Percentiles rank a stretch among this genome's conserved stretches.
phyloP scores from a whole-genome alignment of 2,113 vertebrate species.

The Ibidorhyncha struthersii region DNA sequence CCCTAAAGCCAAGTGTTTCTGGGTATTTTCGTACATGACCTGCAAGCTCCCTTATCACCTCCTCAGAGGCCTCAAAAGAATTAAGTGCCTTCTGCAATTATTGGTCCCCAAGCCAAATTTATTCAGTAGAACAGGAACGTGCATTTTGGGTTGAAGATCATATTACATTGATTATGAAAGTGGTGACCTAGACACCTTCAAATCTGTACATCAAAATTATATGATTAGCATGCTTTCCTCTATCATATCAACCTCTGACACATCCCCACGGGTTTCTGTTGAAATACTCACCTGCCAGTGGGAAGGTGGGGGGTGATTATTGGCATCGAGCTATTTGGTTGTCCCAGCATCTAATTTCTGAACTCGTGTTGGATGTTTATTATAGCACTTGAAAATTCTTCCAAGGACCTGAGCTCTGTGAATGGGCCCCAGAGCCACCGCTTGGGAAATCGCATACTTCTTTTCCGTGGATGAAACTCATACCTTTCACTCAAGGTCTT shows the following conservation, averaged over 20 bases:
- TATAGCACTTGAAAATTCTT: background rate
- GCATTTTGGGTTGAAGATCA: background rate
- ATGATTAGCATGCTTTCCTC: background rate
- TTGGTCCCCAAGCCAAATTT: background rate
- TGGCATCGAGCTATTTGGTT: background rate
- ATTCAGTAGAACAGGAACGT: background rate
- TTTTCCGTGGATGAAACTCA: background rate
- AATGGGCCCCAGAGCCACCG: background rate
- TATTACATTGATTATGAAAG: background rate
- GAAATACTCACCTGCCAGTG: background rate
- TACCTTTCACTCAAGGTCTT: background rate
- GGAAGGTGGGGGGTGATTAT: background rate
- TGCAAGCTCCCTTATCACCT: background rate
- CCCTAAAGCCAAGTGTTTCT: background rate
- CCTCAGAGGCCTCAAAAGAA: background rate
- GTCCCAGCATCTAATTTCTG: background rate
- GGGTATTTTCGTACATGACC: background rate
- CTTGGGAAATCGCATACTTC: background rate
- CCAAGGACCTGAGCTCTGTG: background rate
- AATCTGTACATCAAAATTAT: background rate
- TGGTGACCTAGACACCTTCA: background rate
- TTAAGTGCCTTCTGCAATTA: background rate
- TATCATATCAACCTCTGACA: background rate
- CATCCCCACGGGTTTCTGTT: background rate
- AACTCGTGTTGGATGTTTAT: background rate